A percentile compares a stretch with the other conserved stretches of the same genome.
Evolutionary conservation across 53 echinoderm and acorn worm genomes (phyloP).

Genomic region (Henricia sp.): DNA sequence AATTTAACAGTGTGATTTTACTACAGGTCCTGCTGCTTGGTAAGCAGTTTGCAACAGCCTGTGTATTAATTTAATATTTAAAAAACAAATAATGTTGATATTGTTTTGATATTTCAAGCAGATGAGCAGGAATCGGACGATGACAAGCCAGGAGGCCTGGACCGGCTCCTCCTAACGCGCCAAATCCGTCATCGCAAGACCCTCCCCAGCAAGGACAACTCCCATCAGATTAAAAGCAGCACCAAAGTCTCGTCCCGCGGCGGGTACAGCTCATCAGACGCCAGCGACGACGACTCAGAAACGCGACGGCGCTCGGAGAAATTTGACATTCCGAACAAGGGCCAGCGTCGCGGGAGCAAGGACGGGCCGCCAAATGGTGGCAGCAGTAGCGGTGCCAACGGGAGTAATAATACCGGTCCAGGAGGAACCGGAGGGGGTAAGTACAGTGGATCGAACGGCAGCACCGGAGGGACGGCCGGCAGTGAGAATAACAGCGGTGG

Average conservation of each 20-base stretch:
- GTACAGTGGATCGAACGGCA: slow-evolving; percentile 65
- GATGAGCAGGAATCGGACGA: slow-evolving; percentile 96
- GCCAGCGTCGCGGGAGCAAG: slow-evolving; percentile 89
- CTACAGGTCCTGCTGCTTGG: no score
- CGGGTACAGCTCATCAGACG: slow-evolving; percentile 97
- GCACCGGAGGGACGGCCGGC: slow-evolving; percentile 65
- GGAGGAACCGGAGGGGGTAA: slow-evolving; percentile 71
- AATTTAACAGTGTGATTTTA: no score
- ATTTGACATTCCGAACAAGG: slow-evolving; percentile 85
- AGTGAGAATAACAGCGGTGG: slow-evolving; percentile 50
- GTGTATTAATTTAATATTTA: background rate
- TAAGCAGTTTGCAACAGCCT: no score
- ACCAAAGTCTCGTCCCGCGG: slow-evolving; percentile 74
- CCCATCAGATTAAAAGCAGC: slow-evolving; percentile 84
- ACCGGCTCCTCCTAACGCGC: slow-evolving; percentile 67
- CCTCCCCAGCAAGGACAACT: slow-evolving; percentile 64
- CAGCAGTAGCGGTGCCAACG: slow-evolving; percentile 65
- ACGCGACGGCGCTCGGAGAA: slow-evolving; percentile 88
- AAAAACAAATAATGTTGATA: background rate
- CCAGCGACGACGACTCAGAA: slow-evolving; percentile 97
- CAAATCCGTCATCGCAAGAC: slow-evolving; percentile 83
- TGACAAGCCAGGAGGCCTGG: slow-evolving; percentile 53
- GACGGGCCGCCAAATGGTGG: slow-evolving; percentile 87
- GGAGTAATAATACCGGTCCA: slow-evolving; percentile 61
- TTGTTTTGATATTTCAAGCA: slow-evolving; percentile 19